Conservation (phyloP, 2,888 invertebrate species). For the Parapristionchus giblindavisi region DNA sequence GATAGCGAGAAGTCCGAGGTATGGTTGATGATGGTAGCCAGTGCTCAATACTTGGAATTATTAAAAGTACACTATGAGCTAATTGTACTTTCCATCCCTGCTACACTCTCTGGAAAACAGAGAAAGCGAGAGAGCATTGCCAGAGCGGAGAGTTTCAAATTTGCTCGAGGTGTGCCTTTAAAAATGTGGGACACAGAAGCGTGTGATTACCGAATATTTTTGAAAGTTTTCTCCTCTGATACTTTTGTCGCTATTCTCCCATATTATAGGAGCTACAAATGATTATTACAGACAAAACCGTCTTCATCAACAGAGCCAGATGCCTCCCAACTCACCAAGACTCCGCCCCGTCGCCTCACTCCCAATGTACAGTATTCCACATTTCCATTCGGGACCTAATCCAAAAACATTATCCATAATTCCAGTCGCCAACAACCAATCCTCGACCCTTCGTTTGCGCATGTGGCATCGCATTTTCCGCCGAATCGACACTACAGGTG, state of each 20-base stretch:
- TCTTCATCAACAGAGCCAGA: conserved; percentile 13
- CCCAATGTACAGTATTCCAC: background rate
- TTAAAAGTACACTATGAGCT: no score
- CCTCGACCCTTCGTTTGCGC: conserved; percentile 28
- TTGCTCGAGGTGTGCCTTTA: no score
- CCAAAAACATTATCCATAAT: no score
- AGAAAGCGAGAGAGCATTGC: background rate
- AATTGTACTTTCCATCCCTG: no score
- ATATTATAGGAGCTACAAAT: background rate
- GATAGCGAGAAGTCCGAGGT: no score
- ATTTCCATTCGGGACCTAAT: background rate
- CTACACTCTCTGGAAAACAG: no score
- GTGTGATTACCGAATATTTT: no score
- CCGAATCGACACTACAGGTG: conserved; percentile 25
- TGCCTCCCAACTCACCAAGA: conserved; percentile 4
- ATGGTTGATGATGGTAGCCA: no score
- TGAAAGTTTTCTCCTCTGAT: no score
- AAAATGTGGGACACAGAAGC: no score
- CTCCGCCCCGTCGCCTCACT: conserved; percentile 15
- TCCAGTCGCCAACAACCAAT: conserved; percentile 1
- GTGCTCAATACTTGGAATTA: no score
- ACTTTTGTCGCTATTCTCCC: background rate
- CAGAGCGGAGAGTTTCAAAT: background rate
- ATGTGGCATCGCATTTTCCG: conserved; percentile 26
- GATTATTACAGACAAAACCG: background rate